Evolutionary conservation across 1,140 invertebrate species (phyloP), one percentile per base, ranked within the genome.

Genomic region (Lepidurus arcticus): DNA sequence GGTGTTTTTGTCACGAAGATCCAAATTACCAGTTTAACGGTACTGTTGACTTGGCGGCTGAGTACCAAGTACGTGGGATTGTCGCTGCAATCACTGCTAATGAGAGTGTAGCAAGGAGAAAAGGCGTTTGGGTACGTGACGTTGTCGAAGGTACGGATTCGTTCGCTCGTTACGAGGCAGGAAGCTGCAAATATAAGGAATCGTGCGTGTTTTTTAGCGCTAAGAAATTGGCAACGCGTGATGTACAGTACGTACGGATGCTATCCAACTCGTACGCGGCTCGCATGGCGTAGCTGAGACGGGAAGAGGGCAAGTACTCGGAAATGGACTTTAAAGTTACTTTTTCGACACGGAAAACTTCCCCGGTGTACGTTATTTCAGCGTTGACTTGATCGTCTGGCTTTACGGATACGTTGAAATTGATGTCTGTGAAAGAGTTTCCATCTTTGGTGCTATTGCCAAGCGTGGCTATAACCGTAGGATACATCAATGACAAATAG

Each of bases 11-110:
- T 34, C 4, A 34, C 34, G 34, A 34, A 34, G 34, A 3, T 4
- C 34, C 2, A 34, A 34, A 34, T 65, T 65, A 65, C 53, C 53
- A 65, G 53, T 21, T 65, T 65, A 13, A 65, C 53, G 53, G 53
- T 65, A 65, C 53, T 65, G 2, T 65, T 65, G 21, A 65, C 53
- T 6, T 34, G 76, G 26, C 78, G 79, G 1, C 45, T 81, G 10
- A 81, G 73, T 13, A 82, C 76, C 11, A 78, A 79, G 76, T 76
- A 82, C 26, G 80, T 79, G 11, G 81, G 75, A 65, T 79, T 74
- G 42, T 79, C 43, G 16, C 82, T 78, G 73, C 82, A 82, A 73
- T 82, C 82, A 1, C 74, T 80, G 73, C 81, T 82, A 13, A 82
- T 43, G 9, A 82, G 65, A 7, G 81, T 81, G 13, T 74, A 76